A percentile compares a stretch with the other conserved stretches of the same genome.
Conservation (phyloP, 30 jellyfish, hydroid and myxozoan genomes). For the Sanderia malayensis region DNA sequence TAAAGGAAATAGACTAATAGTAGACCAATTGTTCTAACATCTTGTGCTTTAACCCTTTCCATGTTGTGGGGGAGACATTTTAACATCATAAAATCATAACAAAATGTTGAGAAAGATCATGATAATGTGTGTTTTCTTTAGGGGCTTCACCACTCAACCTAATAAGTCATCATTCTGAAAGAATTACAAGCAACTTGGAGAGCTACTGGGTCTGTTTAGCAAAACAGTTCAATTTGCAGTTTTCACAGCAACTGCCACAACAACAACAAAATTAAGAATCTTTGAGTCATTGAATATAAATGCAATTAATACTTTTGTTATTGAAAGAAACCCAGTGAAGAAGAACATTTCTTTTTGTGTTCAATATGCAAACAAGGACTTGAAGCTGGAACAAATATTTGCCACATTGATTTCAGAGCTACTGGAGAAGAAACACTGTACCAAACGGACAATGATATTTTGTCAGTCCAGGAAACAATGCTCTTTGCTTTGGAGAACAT, state of each 20-base stretch:
- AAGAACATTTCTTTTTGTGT: neutral
- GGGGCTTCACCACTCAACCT: too few relatives aligned
- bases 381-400: neutral
- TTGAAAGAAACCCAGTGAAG: neutral
- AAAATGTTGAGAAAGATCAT: too few relatives aligned
- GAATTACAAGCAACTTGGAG: too few relatives aligned
- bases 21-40: too few relatives aligned
- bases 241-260: conserved; percentile 22
- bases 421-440: neutral
- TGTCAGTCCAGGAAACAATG: conserved; percentile 4
- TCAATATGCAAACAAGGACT: neutral
- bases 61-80: too few relatives aligned
- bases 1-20: too few relatives aligned
- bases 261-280: neutral
- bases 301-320: neutral
- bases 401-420: neutral
- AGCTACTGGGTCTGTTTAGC: too few relatives aligned
- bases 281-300: neutral
- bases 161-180: too few relatives aligned
- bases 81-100: too few relatives aligned
- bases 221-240: too few relatives aligned
- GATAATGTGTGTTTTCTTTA: too few relatives aligned
- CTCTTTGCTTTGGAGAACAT: neutral
- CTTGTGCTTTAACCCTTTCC: too few relatives aligned
- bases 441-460: neutral